These are phyloP conservation scores for Hoplostethus atlanticus DNA, from an alignment of 2,797 vertebrate species.

Conservation along the genomic window DNA sequence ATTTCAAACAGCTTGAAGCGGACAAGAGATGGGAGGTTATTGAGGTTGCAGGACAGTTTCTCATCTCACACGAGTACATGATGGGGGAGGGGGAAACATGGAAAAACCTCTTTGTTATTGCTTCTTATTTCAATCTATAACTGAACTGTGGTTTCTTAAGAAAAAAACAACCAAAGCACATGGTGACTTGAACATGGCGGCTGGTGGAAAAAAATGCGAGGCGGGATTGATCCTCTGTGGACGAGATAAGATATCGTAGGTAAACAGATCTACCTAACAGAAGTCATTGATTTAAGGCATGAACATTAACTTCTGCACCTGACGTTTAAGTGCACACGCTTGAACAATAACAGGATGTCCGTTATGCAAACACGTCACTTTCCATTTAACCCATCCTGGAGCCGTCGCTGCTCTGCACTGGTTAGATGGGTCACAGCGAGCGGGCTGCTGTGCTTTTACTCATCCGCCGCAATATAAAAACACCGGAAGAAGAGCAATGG, in stretches of 20 bases:
- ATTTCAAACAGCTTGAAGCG: conserved; percentile 21
- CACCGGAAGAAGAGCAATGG: background rate
- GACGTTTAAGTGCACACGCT: conserved; percentile 47
- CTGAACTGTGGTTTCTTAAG: background rate
- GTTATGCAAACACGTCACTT: conserved; percentile 5
- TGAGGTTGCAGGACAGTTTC: conserved; percentile 10
- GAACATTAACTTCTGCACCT: conserved; percentile 48
- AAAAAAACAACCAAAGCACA: background rate
- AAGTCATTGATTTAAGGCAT: conserved; percentile 67
- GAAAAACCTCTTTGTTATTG: conserved; percentile 40
- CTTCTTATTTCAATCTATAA: conserved; percentile 25
- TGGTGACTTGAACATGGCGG: conserved; percentile 3
- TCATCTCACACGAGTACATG: conserved; percentile 25
- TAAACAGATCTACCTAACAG: conserved; percentile 18
- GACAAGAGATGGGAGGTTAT: background rate
- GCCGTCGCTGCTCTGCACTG: background rate
- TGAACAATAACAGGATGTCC: conserved; percentile 20
- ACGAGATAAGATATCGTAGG: conserved; percentile 15
- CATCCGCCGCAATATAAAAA: background rate
- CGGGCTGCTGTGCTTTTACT: conserved; percentile 9
- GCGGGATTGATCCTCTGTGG: conserved; percentile 15
- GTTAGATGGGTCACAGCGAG: background rate
- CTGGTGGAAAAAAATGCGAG: background rate
- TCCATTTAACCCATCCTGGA: conserved; percentile 8
- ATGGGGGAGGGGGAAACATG: conserved; percentile 3